Evolutionary conservation across 2,888 invertebrate species (phyloP).

Genomic region (Caenorhabditis sp.): DNA sequence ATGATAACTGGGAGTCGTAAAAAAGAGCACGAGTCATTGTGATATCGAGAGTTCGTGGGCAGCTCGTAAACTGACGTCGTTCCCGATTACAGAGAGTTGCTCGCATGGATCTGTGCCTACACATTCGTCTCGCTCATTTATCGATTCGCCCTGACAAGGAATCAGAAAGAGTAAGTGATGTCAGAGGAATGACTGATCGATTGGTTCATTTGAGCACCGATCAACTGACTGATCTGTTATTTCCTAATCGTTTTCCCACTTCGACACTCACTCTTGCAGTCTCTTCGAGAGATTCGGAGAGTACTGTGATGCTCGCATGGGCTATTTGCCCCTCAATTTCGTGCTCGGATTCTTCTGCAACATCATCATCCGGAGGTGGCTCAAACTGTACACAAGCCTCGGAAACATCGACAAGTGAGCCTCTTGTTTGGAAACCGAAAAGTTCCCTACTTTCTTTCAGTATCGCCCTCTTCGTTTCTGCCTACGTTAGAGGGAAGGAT

Average conservation of each 20-base stretch:
- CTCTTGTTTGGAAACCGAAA: background rate
- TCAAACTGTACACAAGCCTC: slow-evolving; percentile 56
- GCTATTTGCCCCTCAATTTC: slow-evolving; percentile 66
- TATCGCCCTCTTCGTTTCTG: slow-evolving; percentile 66
- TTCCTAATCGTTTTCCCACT: no score
- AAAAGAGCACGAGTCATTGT: slow-evolving; percentile 40
- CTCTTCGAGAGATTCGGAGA: slow-evolving; percentile 61
- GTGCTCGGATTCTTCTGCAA: slow-evolving; percentile 71
- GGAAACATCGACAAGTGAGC: slow-evolving; percentile 64
- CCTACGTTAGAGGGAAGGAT: slow-evolving; percentile 64
- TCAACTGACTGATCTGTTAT: no score
- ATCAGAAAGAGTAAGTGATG: slow-evolving; percentile 53
- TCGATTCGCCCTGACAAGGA: slow-evolving; percentile 45
- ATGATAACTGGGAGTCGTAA: slow-evolving; percentile 1
- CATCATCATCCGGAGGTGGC: slow-evolving; percentile 66
- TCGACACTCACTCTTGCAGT: no score
- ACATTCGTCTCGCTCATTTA: slow-evolving; percentile 57
- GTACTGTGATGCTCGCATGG: slow-evolving; percentile 66
- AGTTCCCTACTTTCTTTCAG: slow-evolving; percentile 35
- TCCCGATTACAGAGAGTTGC: slow-evolving; percentile 50
- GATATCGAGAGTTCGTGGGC: no score
- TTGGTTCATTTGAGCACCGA: background rate
- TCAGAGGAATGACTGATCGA: background rate
- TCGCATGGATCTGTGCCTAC: slow-evolving; percentile 58
- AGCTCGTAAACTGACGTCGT: background rate